Percentiles rank a stretch among this genome's conserved stretches.
phyloP scores from a whole-genome alignment of 2,888 invertebrate genomes.

The Lasioglossum leucozonium region DNA sequence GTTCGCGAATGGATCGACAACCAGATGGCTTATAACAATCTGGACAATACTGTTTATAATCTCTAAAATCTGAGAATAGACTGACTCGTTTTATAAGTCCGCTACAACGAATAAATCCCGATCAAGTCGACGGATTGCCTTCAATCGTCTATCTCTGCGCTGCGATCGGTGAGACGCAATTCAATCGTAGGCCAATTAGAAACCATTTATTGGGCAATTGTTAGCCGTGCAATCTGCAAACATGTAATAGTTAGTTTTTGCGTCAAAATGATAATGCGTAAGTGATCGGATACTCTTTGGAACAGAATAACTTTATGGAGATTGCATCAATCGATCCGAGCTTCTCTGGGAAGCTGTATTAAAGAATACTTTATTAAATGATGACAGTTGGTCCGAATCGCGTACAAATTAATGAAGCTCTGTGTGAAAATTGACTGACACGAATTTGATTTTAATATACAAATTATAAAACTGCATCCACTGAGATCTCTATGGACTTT shows the following conservation, averaged over 20 bases:
- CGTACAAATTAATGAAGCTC: not conserved
- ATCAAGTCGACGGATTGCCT: not conserved
- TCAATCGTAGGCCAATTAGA: not conserved
- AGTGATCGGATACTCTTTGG: no score
- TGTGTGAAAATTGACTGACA: not conserved
- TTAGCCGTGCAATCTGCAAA: not conserved
- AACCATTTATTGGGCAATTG: not conserved
- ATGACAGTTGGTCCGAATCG: not conserved
- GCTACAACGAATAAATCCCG: not conserved
- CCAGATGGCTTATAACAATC: slow-evolving; percentile 85
- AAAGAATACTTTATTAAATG: no score
- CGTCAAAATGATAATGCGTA: not conserved
- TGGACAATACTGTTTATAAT: slow-evolving; percentile 83
- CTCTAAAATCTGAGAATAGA: slow-evolving; percentile 27
- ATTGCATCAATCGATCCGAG: not conserved
- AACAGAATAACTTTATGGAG: not conserved
- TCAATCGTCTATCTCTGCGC: not conserved
- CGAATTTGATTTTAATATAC: not conserved
- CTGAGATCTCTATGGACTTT: not conserved
- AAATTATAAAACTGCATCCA: not conserved
- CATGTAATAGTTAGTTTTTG: not conserved
- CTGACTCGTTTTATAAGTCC: slow-evolving; percentile 27
- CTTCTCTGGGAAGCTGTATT: not conserved
- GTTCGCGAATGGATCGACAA: slow-evolving; percentile 90
- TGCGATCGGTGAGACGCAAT: not conserved